Evolutionary conservation across 2,888 invertebrate species (phyloP), one percentile per base, ranked within the genome.

Genomic region (Micropterix aruncella): DNA sequence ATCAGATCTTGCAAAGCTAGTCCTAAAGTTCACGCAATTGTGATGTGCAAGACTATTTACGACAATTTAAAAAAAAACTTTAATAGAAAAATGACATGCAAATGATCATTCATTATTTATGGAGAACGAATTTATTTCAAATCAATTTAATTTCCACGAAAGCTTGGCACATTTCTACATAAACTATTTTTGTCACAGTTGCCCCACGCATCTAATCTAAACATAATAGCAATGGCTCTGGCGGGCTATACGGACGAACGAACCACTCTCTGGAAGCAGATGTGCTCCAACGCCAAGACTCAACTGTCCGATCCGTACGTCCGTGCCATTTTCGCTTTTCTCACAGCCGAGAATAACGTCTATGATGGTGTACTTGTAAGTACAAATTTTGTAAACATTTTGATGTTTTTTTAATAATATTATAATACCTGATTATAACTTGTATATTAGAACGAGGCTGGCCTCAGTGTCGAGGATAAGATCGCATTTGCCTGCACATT

Each of bases 401-500:
- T n/a, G n/a, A 39, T 19, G 44, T 15, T 45, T 38, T 49, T 45
- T 42, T 5, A 45, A 19, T 46, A 43, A 37, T 40, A 48, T 44
- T 37, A 12, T 40, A 47, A 47, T 51, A 27, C 42, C 37, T 47
- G 48, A 52, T 12, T 27, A 27, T 27, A 27, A 27, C 12, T 27
- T 27, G 27, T 27, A 27, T 27, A 7, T 27, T 27, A 91, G 85
- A 80, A 80, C 56, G 93, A 94, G 63, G 77, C 74, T 38, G 87
- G 81, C 40, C 81, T 95, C 66, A 80, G 85, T 0, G 79, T 95
- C 5, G 83, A 85, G 52, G 93, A 93, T 66, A 75, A 89, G 54
- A 81, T 93, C 43, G 92, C 91, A n/a, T 91, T 93, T 66, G 91
- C 92, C 16, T 83, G 89, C 57, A 80, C 82, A 57, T 93, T 83